Conservation (phyloP, 2,888 invertebrate genomes). For the Perizoma flavofasciatum region DNA sequence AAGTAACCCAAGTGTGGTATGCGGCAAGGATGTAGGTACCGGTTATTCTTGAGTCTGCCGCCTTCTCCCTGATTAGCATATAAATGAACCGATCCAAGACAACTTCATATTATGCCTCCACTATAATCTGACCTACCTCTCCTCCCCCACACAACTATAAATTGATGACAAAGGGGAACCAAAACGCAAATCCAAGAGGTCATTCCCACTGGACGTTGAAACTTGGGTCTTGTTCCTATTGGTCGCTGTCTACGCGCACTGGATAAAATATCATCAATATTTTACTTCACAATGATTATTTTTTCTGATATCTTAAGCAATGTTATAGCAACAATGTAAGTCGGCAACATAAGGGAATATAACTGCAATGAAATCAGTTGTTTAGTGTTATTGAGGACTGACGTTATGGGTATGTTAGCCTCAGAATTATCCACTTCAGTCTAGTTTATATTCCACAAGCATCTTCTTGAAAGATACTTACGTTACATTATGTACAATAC, state of each 20-base stretch:
- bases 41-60: conserved; percentile 56
- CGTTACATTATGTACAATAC: not conserved
- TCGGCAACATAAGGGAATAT: conserved; percentile 54
- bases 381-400: conserved; percentile 59
- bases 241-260: conserved; percentile 25
- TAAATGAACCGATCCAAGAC: conserved; percentile 78
- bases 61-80: conserved; percentile 78
- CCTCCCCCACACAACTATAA: conserved; percentile 36
- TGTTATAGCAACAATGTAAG: conserved; percentile 67
- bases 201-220: conserved; percentile 54
- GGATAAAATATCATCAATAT: conserved; percentile 65
- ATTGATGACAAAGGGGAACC: conserved; percentile 27
- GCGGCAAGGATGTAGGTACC: conserved; percentile 55
- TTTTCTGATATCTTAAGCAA: conserved; percentile 62
- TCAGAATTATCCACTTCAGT: conserved; percentile 37
- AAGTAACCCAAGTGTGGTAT: conserved; percentile 42
- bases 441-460: conserved; percentile 46
- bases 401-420: conserved; percentile 56
- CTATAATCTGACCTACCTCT: conserved; percentile 47
- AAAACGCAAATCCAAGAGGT: conserved; percentile 48
- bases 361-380: conserved; percentile 65
- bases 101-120: conserved; percentile 73
- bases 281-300: conserved; percentile 60
- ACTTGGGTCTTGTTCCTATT: conserved; percentile 41
- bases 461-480: conserved; percentile 7